Conservation (phyloP, 2,888 invertebrate species). For the Phymatocera aterrima region DNA sequence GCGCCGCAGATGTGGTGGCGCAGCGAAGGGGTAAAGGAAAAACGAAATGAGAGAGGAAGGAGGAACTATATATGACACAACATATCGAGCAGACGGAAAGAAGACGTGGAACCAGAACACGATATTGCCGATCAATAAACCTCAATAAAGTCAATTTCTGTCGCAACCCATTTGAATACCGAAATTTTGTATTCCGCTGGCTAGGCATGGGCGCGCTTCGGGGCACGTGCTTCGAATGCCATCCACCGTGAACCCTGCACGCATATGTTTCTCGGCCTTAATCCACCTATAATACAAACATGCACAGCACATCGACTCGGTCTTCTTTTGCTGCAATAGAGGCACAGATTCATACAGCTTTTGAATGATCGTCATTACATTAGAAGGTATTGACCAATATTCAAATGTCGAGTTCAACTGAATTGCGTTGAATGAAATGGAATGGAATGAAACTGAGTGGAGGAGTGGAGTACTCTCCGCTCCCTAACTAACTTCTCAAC, state of each 20-base stretch:
- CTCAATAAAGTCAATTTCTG: slow-evolving; percentile 75
- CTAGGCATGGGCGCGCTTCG: slow-evolving; percentile 56
- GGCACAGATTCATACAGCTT: neutral
- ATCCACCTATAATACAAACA: slow-evolving; percentile 22
- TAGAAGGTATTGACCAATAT: no score
- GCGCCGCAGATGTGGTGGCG: neutral
- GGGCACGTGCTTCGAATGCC: slow-evolving; percentile 38
- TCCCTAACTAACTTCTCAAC: neutral
- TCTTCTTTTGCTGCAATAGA: neutral
- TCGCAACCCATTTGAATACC: slow-evolving; percentile 73
- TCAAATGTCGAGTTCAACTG: no score
- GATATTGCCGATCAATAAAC: slow-evolving; percentile 74
- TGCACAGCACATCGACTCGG: neutral
- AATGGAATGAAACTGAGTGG: no score
- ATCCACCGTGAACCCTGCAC: neutral
- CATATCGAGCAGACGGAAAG: neutral
- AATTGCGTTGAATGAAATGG: no score
- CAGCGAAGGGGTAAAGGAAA: neutral
- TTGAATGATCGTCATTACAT: no score
- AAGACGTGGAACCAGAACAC: slow-evolving; percentile 56
- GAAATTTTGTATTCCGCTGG: slow-evolving; percentile 72
- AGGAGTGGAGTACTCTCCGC: neutral
- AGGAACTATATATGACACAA: slow-evolving; percentile 3
- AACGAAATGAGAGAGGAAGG: neutral
- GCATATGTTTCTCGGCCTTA: slow-evolving; percentile 8